Conservation (phyloP, 2,888 invertebrate genomes). For the Synanthedon andrenaeformis region DNA sequence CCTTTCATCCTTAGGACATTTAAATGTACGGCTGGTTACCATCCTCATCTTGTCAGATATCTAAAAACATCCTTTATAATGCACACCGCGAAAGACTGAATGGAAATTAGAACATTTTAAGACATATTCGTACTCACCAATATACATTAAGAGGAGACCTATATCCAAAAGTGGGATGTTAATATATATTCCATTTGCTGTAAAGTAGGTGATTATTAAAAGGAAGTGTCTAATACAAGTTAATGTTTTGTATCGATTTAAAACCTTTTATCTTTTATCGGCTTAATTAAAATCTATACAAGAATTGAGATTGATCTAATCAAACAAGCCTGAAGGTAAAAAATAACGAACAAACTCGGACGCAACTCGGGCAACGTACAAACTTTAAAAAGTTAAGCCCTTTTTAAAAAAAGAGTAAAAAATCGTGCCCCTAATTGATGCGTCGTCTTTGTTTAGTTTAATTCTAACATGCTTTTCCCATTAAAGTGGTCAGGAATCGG, state of each 20-base stretch:
- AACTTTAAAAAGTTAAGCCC: conserved; percentile 61
- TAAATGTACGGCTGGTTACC: too few relatives aligned
- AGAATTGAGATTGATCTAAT: conserved; percentile 64
- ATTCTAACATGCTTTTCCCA: conserved; percentile 72
- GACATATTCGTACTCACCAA: too few relatives aligned
- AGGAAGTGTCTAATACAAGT: conserved; percentile 6
- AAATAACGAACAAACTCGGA: conserved; percentile 51
- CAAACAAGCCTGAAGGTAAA: conserved; percentile 51
- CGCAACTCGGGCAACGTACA: conserved; percentile 56
- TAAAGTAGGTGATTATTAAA: background rate
- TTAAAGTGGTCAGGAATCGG: conserved; percentile 69
- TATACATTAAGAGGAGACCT: too few relatives aligned
- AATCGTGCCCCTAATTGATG: conserved; percentile 66
- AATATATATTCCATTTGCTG: too few relatives aligned
- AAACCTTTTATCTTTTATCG: conserved; percentile 47
- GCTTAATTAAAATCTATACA: conserved; percentile 62
- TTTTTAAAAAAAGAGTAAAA: conserved; percentile 44
- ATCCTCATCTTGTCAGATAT: too few relatives aligned
- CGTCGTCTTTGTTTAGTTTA: conserved; percentile 72
- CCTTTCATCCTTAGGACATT: too few relatives aligned
- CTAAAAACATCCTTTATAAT: too few relatives aligned
- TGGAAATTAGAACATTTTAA: too few relatives aligned
- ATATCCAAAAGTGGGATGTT: too few relatives aligned
- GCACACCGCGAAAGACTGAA: too few relatives aligned
- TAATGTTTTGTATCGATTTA: conserved; percentile 46